Conservation (phyloP, 2,888 invertebrate genomes). For the Athripsodes cinereus region DNA sequence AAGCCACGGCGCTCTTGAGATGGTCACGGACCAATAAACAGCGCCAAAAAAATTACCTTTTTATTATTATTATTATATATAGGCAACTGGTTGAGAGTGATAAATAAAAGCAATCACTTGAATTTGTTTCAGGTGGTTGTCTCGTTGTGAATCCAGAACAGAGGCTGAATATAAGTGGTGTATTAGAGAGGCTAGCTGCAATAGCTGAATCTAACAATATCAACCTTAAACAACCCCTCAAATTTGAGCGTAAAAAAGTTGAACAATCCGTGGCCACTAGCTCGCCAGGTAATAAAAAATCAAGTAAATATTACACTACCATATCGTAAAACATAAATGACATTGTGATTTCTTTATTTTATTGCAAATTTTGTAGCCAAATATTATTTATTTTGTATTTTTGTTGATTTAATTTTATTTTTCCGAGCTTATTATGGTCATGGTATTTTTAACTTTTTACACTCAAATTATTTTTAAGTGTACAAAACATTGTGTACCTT, state of each 20-base stretch:
- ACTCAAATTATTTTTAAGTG: slow-evolving; percentile 44
- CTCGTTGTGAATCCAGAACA: slow-evolving; percentile 76
- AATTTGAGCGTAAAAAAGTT: slow-evolving; percentile 59
- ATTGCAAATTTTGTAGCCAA: slow-evolving; percentile 8
- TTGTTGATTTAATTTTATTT: slow-evolving; percentile 37
- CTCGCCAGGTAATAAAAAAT: slow-evolving; percentile 57
- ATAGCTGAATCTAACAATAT: slow-evolving; percentile 81
- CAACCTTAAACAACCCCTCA: slow-evolving; percentile 73
- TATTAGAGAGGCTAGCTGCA: slow-evolving; percentile 81
- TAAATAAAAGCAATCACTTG: slow-evolving; percentile 6
- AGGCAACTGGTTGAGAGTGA: too few relatives aligned
- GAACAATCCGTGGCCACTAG: slow-evolving; percentile 57
- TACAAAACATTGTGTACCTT: too few relatives aligned
- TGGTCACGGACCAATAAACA: too few relatives aligned
- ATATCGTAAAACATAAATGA: slow-evolving; percentile 41
- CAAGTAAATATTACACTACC: slow-evolving; percentile 57
- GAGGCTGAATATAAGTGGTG: slow-evolving; percentile 69
- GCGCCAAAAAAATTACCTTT: too few relatives aligned
- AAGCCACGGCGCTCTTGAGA: too few relatives aligned
- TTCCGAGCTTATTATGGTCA: slow-evolving; percentile 53
- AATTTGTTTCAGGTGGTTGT: slow-evolving; percentile 57
- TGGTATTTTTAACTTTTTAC: slow-evolving; percentile 55
- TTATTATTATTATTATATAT: too few relatives aligned
- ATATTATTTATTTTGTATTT: slow-evolving; percentile 7
- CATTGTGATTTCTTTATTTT: background rate